phyloP scores from a whole-genome alignment of 2,888 invertebrate species.

The Steinernema scapterisci region DNA sequence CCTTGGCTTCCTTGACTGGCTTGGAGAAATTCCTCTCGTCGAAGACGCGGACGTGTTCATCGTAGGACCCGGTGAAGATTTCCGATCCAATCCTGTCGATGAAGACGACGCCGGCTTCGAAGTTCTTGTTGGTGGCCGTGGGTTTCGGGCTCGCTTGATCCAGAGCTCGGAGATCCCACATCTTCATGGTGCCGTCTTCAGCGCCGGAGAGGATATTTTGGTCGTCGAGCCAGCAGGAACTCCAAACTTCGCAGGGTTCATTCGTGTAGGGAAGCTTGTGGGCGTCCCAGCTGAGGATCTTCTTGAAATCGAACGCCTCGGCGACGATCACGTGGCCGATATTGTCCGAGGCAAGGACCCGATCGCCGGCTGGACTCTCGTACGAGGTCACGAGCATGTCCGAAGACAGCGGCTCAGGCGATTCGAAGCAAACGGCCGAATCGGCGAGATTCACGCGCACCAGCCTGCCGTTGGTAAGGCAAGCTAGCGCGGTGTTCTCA shows the following conservation, averaged over 20 bases:
- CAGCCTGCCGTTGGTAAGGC: constrained; percentile 16
- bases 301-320: constrained; percentile 9
- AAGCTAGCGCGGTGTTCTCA: constrained; percentile 3
- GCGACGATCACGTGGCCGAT: constrained; percentile 3
- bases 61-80: constrained; percentile 38
- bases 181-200: constrained; percentile 36
- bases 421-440: neutral
- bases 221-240: constrained; percentile 17
- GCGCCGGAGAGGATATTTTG: constrained; percentile 29
- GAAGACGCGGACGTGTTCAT: constrained; percentile 35
- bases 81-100: neutral
- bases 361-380: neutral
- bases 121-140: neutral
- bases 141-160: neutral
- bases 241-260: constrained; percentile 48
- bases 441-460: neutral
- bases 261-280: constrained; percentile 45
- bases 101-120: constrained; percentile 13
- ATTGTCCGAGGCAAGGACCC: neutral
- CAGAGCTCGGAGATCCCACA: constrained; percentile 36
- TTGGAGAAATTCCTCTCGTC: constrained; percentile 31
- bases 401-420: neutral
- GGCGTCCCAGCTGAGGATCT: constrained; percentile 43
- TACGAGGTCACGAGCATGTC: neutral
- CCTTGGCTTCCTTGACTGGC: constrained; percentile 21